Conservation (phyloP, 2,797 vertebrate species). For the Coregonus sp. region DNA sequence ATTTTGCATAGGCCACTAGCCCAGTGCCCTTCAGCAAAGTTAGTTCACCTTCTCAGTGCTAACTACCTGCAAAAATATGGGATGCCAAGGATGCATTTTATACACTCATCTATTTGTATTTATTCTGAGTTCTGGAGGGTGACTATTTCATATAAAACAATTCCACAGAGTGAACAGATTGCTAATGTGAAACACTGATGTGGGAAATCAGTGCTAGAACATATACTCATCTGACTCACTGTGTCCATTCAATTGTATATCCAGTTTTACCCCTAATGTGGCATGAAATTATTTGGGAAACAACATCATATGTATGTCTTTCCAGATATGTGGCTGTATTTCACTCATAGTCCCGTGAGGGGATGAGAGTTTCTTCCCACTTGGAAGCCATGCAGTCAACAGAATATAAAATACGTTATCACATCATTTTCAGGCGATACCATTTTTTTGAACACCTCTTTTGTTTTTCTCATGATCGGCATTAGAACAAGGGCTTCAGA, state of each 20-base stretch:
- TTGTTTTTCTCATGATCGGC: constrained; percentile 34
- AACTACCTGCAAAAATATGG: constrained; percentile 21
- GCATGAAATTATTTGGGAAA: not conserved
- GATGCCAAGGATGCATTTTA: not conserved
- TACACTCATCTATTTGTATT: not conserved
- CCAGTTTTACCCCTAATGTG: constrained; percentile 7
- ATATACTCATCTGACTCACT: not conserved
- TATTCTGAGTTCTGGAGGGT: not conserved
- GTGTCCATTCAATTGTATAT: constrained; percentile 21
- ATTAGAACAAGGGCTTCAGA: constrained; percentile 25
- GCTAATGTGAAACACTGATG: constrained; percentile 5
- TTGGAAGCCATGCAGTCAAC: constrained; percentile 9
- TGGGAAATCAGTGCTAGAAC: not conserved
- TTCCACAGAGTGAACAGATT: not conserved
- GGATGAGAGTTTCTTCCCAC: not conserved
- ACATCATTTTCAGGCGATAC: constrained; percentile 19
- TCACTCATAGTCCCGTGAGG: not conserved
- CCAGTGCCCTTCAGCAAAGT: constrained; percentile 16
- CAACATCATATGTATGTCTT: constrained; percentile 18
- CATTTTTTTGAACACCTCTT: constrained; percentile 18
- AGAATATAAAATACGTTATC: constrained; percentile 19
- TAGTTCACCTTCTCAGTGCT: constrained; percentile 7
- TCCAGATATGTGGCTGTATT: constrained; percentile 6
- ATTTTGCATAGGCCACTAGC: constrained; percentile 24
- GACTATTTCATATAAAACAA: too few species aligned